phyloP scores from a whole-genome alignment of 2,888 invertebrate genomes.

The Drosophila setosimentum region DNA sequence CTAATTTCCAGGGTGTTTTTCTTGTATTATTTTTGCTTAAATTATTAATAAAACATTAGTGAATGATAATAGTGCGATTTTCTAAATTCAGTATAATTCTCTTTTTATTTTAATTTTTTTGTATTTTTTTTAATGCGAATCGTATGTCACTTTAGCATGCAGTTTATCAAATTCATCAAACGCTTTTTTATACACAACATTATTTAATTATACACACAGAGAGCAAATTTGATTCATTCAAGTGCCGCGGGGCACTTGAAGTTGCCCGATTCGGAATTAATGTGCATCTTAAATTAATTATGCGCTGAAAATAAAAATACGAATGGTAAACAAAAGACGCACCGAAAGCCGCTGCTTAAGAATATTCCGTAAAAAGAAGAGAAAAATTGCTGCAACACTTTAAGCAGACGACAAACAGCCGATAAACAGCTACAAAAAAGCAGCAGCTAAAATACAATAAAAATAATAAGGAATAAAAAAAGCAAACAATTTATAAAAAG shows the following conservation, averaged over 20 bases:
- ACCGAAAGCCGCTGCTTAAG: slow-evolving; percentile 59
- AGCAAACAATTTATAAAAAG: slow-evolving; percentile 67
- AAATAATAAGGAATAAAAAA: slow-evolving; percentile 30
- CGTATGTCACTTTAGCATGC: not conserved
- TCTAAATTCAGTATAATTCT: too few relatives aligned
- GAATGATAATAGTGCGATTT: not conserved
- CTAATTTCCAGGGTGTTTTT: not conserved
- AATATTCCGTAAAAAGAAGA: slow-evolving; percentile 24
- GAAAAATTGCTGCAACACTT: slow-evolving; percentile 71
- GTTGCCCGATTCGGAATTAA: slow-evolving; percentile 58
- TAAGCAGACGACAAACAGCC: slow-evolving; percentile 70
- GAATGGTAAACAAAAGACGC: slow-evolving; percentile 60
- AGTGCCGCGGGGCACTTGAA: slow-evolving; percentile 63
- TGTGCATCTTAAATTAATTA: slow-evolving; percentile 76
- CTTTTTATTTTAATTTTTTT: too few relatives aligned
- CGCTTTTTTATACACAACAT: not conserved
- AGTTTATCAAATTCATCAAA: not conserved
- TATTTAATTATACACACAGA: not conserved
- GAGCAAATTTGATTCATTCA: slow-evolving; percentile 35
- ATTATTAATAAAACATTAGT: not conserved
- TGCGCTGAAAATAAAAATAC: slow-evolving; percentile 68
- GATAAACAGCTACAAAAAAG: slow-evolving; percentile 71
- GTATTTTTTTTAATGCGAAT: not conserved
- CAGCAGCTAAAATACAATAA: slow-evolving; percentile 30
- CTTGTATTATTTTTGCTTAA: not conserved